Conservation (phyloP, 2,888 invertebrate genomes). For the Microctonus brassicae region DNA sequence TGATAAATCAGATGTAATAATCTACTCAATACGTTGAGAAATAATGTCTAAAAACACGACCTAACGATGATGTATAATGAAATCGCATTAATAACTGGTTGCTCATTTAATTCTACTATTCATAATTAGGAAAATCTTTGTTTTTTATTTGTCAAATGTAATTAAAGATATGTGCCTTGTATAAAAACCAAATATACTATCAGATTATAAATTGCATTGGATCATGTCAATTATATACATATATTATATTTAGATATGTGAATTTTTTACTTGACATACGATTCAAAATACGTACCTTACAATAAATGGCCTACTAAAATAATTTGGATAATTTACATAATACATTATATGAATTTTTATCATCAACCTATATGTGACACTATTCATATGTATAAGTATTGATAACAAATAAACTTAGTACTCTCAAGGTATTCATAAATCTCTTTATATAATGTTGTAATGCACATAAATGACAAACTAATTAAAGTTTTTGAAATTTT, state of each 20-base stretch:
- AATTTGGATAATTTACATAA: background rate
- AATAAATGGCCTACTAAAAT: background rate
- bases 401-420: background rate
- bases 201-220: background rate
- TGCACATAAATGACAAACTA: background rate
- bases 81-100: background rate
- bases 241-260: background rate
- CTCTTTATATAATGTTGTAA: background rate
- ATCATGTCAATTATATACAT: background rate
- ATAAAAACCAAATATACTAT: background rate
- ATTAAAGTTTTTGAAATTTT: background rate
- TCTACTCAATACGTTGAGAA: background rate
- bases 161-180: conserved; percentile 20
- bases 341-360: background rate
- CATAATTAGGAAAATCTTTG: background rate
- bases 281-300: background rate
- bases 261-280: background rate
- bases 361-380: background rate
- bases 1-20: background rate
- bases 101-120: background rate
- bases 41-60: background rate
- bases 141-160: too few species aligned
- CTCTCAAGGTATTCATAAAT: background rate
- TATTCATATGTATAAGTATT: background rate
- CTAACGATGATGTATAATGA: background rate